Evolutionary conservation across 2,888 invertebrate genomes (phyloP), one percentile per base, ranked within the genome.

Genomic region (Cephus pygmeus): DNA sequence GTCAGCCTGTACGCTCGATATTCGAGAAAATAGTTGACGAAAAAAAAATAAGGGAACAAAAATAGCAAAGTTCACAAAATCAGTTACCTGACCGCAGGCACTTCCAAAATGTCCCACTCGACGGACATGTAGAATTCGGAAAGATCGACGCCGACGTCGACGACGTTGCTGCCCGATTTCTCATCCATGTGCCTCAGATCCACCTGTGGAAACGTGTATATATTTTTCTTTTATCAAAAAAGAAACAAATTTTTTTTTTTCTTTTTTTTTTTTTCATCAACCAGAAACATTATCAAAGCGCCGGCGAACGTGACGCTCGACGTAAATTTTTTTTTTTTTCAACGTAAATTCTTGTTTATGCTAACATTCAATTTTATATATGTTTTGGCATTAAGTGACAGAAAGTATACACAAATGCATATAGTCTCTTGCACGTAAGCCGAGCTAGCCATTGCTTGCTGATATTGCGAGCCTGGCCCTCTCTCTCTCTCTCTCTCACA

Each of bases 51-150:
- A 69, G 31, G 69, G 34, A 40, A 73, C 75, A 36, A n/a, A 69
- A 69, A 40, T 40, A 35, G 31, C n/a, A 40, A 31, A 4, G 23
- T 79, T 35, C 30, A 69, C 12, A 31, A 75, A 79, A 35, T 35
- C 33, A 87, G 92, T 93, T 91, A 96, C 97, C 97, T 96, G 84
- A 97, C 97, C 84, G 97, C 97, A 84, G 97, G 98, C 90, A 98
- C 99, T 93, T 98, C 97, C 82, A 99, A 93, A 88, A 99, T 98
- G 93, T 99, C 99, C 99, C 99, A 99, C 92, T 99, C 99, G 77
- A 99, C 99, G 82, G 98, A 98, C 94, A 97, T 97, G 93, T 99
- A 99, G 93, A 99, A 99, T 93, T 98, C 99, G 77, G 97, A 96
- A 83, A 99, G 94, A 92, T 99, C 99, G 81, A 99, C 98, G 77